A percentile compares a stretch with the other conserved stretches of the same genome.
phyloP scores from a whole-genome alignment of 2,797 vertebrate genomes.

The Phataginus tetradactyla region DNA sequence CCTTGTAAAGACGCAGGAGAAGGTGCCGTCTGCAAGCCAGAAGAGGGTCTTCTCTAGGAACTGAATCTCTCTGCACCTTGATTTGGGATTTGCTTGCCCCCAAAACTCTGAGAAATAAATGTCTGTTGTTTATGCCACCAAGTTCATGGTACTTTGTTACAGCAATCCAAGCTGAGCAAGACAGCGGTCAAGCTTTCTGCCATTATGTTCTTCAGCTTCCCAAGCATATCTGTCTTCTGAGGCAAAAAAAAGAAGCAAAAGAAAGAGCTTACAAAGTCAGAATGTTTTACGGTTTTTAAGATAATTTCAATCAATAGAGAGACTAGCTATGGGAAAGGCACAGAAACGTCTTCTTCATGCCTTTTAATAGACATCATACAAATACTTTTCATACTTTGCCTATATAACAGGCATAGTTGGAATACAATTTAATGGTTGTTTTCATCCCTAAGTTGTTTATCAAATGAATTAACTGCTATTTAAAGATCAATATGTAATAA shows the following conservation, averaged over 20 bases:
- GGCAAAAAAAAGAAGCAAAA: not conserved
- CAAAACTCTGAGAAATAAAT: not conserved
- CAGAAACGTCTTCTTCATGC: not conserved
- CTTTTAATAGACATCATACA: not conserved
- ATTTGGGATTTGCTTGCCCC: not conserved
- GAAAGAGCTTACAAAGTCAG: not conserved
- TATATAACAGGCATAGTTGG: not conserved
- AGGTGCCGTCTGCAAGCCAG: not conserved
- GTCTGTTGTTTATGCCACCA: not conserved
- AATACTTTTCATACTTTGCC: not conserved
- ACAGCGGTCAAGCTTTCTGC: not conserved
- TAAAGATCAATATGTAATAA: constrained; percentile 19
- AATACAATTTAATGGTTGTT: not conserved
- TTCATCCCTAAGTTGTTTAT: not conserved
- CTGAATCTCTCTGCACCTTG: not conserved
- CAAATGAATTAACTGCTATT: not conserved
- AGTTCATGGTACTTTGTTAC: not conserved
- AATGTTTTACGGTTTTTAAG: not conserved
- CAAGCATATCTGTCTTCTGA: not conserved
- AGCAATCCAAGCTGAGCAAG: not conserved
- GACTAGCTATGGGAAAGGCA: not conserved
- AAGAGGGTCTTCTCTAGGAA: not conserved
- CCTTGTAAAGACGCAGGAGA: not conserved
- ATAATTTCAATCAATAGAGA: not conserved
- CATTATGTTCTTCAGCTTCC: not conserved